These are phyloP conservation scores for Dendrocincla fuliginosa DNA, from an alignment of 2,797 vertebrate genomes.

Conservation along the genomic window DNA sequence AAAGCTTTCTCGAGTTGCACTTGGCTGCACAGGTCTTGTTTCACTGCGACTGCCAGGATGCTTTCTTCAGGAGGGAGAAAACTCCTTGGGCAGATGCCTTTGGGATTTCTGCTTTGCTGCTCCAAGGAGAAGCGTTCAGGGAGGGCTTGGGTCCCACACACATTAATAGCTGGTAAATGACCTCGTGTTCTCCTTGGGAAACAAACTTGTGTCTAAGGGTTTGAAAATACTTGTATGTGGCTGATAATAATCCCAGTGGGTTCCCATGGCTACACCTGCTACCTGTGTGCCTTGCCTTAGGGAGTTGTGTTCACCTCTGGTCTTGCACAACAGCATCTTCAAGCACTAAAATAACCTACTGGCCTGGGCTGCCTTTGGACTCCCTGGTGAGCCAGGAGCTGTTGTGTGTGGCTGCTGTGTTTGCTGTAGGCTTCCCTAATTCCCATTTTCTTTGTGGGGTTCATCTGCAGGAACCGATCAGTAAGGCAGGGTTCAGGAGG, in stretches of 20 bases:
- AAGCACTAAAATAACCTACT: not conserved
- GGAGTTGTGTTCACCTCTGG: not conserved
- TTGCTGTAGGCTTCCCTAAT: not conserved
- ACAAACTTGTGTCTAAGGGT: not conserved
- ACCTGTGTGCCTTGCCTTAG: no score
- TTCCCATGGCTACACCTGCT: not conserved
- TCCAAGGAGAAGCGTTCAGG: not conserved
- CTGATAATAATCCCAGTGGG: rapidly evolving
- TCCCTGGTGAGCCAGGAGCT: not conserved
- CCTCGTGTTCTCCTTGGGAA: not conserved
- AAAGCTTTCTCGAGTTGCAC: not conserved
- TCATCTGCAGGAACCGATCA: not conserved
- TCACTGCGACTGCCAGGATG: rapidly evolving
- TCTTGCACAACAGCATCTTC: not conserved
- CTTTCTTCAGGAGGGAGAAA: not conserved
- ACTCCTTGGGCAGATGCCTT: not conserved
- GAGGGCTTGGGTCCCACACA: not conserved
- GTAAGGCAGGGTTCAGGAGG: not conserved
- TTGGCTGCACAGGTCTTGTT: rapidly evolving
- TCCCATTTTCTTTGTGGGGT: not conserved
- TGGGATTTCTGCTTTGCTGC: not conserved
- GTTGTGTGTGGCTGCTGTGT: not conserved
- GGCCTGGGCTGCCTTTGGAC: not conserved
- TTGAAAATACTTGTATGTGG: not conserved
- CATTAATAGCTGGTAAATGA: not conserved